Percentiles rank a stretch among this genome's conserved stretches.
Evolutionary conservation across 2,888 invertebrate genomes (phyloP).

Genomic region (Lithophane ornitopus): DNA sequence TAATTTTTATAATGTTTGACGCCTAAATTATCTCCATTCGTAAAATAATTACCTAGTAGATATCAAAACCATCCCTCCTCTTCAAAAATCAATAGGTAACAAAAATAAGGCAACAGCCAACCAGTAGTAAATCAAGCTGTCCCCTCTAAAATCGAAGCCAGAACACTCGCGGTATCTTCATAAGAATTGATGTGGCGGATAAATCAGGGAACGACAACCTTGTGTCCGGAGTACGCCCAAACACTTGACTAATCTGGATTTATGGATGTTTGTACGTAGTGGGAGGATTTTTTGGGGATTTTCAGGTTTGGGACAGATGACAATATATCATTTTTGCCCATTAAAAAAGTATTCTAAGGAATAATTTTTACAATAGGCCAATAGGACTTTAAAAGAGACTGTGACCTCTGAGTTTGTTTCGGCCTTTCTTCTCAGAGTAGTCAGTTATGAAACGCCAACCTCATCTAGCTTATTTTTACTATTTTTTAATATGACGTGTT

Average conservation of each 20-base stretch:
- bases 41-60: neutral
- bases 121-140: slow-evolving; percentile 65
- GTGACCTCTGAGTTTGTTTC: no score
- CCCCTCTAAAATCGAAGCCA: slow-evolving; percentile 78
- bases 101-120: slow-evolving; percentile 41
- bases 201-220: slow-evolving; percentile 82
- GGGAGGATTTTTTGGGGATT: slow-evolving; percentile 18
- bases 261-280: slow-evolving; percentile 74
- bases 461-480: no score
- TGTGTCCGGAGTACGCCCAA: slow-evolving; percentile 78
- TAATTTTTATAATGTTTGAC: neutral
- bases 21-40: neutral
- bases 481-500: no score
- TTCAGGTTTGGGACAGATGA: neutral
- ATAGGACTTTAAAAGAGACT: no score
- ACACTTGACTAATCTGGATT: slow-evolving; percentile 87
- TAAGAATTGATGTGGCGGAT: slow-evolving; percentile 84
- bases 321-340: neutral
- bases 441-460: no score
- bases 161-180: slow-evolving; percentile 79
- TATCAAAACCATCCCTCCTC: neutral
- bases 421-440: no score
- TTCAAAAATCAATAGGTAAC: slow-evolving; percentile 62
- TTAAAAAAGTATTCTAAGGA: neutral
- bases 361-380: neutral